Evolutionary conservation across 2,113 vertebrate species (phyloP).

Genomic region (Muscicapa adusta): DNA sequence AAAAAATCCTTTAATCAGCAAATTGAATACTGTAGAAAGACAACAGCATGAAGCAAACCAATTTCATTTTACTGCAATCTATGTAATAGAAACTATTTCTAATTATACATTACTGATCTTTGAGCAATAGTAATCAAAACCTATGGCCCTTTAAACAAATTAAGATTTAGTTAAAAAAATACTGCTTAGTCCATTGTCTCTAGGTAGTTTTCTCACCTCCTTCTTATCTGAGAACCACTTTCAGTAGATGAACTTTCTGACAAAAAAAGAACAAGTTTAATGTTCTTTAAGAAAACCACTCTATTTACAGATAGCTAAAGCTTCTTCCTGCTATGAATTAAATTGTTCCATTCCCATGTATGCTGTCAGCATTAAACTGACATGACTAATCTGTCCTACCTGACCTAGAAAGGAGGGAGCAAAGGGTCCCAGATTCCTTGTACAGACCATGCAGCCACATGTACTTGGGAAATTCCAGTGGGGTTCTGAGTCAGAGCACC

Average conservation of each 20-base stretch:
- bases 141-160: neutral
- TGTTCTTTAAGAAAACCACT: neutral
- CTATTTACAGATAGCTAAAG: neutral
- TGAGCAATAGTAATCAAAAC: neutral
- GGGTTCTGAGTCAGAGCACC: neutral
- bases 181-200: neutral
- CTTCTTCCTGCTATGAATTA: neutral
- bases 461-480: neutral
- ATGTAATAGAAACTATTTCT: neutral
- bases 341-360: neutral
- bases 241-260: neutral
- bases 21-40: neutral
- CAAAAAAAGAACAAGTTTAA: neutral
- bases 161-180: too few species aligned
- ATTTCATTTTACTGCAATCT: neutral
- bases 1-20: neutral
- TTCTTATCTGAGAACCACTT: neutral
- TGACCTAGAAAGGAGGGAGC: neutral
- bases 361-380: neutral
- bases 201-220: neutral
- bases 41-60: neutral
- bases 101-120: neutral
- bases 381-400: neutral
- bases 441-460: neutral
- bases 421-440: neutral